Conservation (phyloP, 2,888 invertebrate genomes). For the Petrolisthes manimaculis region DNA sequence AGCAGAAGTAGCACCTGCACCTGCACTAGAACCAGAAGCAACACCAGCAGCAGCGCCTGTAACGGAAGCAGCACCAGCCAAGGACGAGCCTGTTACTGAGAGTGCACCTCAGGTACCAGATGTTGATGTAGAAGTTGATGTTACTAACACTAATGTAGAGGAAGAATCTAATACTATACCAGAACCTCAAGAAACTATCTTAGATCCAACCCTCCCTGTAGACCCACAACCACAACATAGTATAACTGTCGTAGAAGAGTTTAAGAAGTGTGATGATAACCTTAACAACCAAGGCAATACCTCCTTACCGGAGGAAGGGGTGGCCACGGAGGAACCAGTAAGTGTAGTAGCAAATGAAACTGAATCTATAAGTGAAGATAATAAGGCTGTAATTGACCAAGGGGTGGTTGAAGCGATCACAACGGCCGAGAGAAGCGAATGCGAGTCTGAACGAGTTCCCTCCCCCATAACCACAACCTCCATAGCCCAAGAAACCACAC, state of each 20-base stretch:
- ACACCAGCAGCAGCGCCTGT: neutral
- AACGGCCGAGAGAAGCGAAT: no score
- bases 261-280: conserved; percentile 45
- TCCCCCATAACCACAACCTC: no score
- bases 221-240: neutral
- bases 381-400: no score
- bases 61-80: neutral
- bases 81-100: conserved; percentile 7
- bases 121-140: conserved; percentile 18
- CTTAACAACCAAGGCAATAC: neutral
- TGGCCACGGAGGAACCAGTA: no score
- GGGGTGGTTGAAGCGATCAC: no score
- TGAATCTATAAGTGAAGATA: no score
- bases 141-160: conserved; percentile 33
- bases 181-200: conserved; percentile 12
- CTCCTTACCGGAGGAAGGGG: neutral
- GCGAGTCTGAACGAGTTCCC: no score
- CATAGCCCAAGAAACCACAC: neutral
- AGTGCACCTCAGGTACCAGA: conserved; percentile 40
- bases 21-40: neutral
- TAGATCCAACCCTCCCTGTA: conserved; percentile 29
- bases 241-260: conserved; percentile 28
- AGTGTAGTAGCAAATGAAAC: no score
- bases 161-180: conserved; percentile 29
- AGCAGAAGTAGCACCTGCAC: conserved; percentile 6